These are phyloP conservation scores for Dermolepida albohirtum DNA, from an alignment of 2,888 invertebrate genomes.

Conservation along the genomic window DNA sequence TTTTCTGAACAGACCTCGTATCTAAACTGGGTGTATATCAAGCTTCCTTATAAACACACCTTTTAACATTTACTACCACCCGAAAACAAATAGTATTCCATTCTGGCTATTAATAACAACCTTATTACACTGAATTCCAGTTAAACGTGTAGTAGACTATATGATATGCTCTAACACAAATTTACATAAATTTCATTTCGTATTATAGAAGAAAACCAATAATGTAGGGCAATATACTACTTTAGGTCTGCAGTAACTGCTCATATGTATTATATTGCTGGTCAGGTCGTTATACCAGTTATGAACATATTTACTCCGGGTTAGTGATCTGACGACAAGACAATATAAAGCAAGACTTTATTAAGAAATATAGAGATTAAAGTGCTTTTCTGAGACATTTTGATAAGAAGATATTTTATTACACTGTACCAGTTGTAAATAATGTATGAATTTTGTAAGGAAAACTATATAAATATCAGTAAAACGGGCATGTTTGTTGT, in stretches of 20 bases:
- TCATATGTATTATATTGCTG: constrained; percentile 47
- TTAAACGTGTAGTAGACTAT: neutral
- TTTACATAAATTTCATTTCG: constrained; percentile 35
- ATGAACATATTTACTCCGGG: constrained; percentile 48
- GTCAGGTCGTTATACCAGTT: constrained; percentile 46
- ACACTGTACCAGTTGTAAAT: constrained; percentile 5
- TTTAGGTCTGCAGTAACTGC: constrained; percentile 50
- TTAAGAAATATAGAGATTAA: constrained; percentile 50
- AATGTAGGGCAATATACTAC: constrained; percentile 45
- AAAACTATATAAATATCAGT: too few species aligned
- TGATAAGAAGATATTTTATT: constrained; percentile 28
- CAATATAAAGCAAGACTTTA: constrained; percentile 49
- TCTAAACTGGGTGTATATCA: too few species aligned
- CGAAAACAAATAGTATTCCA: neutral
- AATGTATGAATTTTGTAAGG: constrained; percentile 12
- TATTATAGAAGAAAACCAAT: constrained; percentile 41
- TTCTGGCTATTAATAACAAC: too few species aligned
- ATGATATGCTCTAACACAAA: constrained; percentile 4
- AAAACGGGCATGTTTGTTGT: too few species aligned
- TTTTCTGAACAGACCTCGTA: too few species aligned
- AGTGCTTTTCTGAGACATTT: constrained; percentile 17
- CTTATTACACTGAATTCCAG: neutral
- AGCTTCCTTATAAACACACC: neutral
- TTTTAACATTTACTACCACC: neutral
- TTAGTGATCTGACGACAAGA: constrained; percentile 45